Conservation (phyloP, 2,797 vertebrate species). For the Antennarius maculatus region DNA sequence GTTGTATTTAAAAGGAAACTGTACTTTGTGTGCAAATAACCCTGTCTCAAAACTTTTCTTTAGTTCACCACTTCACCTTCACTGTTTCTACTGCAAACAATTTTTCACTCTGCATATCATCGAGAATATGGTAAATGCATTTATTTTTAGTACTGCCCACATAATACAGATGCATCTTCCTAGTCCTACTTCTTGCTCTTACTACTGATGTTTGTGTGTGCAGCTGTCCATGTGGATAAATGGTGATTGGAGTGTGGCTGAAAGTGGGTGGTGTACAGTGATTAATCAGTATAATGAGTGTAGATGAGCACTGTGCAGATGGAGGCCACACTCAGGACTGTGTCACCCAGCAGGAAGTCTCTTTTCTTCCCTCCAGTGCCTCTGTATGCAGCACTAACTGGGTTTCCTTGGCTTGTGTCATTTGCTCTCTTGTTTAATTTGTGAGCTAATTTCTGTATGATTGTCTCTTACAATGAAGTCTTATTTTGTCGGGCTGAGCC, state of each 20-base stretch:
- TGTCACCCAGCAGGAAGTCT: slow-evolving; percentile 72
- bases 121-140: slow-evolving; percentile 26
- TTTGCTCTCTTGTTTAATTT: slow-evolving; percentile 39
- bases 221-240: slow-evolving; percentile 71
- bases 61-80: not conserved
- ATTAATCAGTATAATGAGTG: slow-evolving; percentile 80
- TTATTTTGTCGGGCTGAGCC: slow-evolving; percentile 19
- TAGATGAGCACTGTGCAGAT: slow-evolving; percentile 77
- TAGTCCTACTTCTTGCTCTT: slow-evolving; percentile 8
- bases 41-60: not conserved
- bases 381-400: slow-evolving; percentile 44
- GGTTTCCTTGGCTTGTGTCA: slow-evolving; percentile 39
- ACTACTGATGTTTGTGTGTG: slow-evolving; percentile 43
- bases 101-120: slow-evolving; percentile 21
- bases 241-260: slow-evolving; percentile 77
- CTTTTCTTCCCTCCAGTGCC: slow-evolving; percentile 52
- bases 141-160: slow-evolving; percentile 38
- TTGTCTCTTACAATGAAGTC: slow-evolving; percentile 22
- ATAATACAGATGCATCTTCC: slow-evolving; percentile 30
- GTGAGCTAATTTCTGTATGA: slow-evolving; percentile 32
- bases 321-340: slow-evolving; percentile 74
- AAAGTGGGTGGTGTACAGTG: slow-evolving; percentile 75
- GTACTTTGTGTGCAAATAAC: not conserved
- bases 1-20: not conserved
- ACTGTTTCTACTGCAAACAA: slow-evolving; percentile 10